Evolutionary conservation across 92 coral and sea anemone genomes (phyloP).

Genomic region (Chrysogorgia sp.): DNA sequence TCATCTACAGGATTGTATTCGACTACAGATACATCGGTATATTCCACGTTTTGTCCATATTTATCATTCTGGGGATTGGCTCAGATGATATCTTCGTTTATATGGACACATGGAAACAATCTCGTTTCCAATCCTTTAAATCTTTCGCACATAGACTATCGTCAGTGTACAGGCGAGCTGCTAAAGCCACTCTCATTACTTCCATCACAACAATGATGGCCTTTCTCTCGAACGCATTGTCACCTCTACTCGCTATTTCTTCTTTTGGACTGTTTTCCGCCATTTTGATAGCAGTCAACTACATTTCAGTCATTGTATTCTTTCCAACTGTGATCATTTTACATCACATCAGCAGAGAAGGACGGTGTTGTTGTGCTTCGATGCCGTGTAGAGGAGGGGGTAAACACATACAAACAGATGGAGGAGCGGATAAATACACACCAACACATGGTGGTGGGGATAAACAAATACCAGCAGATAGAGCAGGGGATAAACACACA

Average conservation of each 20-base stretch:
- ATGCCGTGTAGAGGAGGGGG: background rate
- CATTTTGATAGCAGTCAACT: conserved; percentile 68
- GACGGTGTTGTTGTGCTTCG: conserved; percentile 44
- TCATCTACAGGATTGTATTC: conserved; percentile 67
- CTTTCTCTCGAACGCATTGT: conserved; percentile 61
- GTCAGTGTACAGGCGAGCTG: conserved; percentile 63
- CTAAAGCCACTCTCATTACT: conserved; percentile 69
- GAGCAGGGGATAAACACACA: background rate
- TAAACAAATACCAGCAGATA: no score
- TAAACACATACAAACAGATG: background rate
- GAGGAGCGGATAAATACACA: no score
- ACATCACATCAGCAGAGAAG: conserved; percentile 67
- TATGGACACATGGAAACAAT: conserved; percentile 71
- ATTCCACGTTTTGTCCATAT: conserved; percentile 72
- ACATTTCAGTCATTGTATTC: conserved; percentile 65
- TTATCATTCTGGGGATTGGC: conserved; percentile 74
- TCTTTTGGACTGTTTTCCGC: conserved; percentile 76
- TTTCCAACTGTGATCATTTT: conserved; percentile 70
- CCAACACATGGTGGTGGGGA: no score
- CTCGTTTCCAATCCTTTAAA: conserved; percentile 44
- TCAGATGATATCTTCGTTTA: conserved; percentile 76
- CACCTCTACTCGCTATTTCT: conserved; percentile 72
- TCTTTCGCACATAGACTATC: conserved; percentile 60
- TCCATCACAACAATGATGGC: conserved; percentile 79
- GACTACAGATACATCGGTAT: conserved; percentile 77